phyloP scores from a whole-genome alignment of 2,113 vertebrate genomes.

The Pomatorhinus ruficollis region DNA sequence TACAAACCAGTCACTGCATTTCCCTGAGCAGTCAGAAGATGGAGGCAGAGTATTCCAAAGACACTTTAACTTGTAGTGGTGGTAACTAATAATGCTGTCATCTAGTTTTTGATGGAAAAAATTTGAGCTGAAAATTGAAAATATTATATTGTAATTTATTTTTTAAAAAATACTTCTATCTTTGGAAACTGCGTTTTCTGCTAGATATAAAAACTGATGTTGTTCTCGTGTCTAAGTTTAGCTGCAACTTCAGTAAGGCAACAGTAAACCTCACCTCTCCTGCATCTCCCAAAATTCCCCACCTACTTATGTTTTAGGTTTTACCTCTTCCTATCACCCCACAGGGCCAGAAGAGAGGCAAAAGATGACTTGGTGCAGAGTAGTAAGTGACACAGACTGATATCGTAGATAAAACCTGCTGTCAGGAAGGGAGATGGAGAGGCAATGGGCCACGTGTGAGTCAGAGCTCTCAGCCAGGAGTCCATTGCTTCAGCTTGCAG shows the following conservation, averaged over 20 bases:
- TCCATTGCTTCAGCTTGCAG: neutral
- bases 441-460: rapidly evolving
- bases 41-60: neutral
- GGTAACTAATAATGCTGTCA: neutral
- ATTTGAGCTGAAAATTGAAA: neutral
- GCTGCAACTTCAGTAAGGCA: neutral
- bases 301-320: neutral
- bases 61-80: neutral
- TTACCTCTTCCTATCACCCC: neutral
- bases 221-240: neutral
- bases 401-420: rapidly evolving
- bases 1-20: neutral
- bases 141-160: neutral
- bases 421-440: neutral
- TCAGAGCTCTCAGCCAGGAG: neutral
- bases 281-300: neutral
- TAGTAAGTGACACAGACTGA: neutral
- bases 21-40: slow-evolving; percentile 18
- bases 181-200: neutral
- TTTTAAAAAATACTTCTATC: neutral
- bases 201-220: neutral
- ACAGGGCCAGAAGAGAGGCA: neutral
- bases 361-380: neutral
- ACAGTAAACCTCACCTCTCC: neutral
- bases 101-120: neutral